Conservation (phyloP, 2,888 invertebrate species). For the Catocala nupta region DNA sequence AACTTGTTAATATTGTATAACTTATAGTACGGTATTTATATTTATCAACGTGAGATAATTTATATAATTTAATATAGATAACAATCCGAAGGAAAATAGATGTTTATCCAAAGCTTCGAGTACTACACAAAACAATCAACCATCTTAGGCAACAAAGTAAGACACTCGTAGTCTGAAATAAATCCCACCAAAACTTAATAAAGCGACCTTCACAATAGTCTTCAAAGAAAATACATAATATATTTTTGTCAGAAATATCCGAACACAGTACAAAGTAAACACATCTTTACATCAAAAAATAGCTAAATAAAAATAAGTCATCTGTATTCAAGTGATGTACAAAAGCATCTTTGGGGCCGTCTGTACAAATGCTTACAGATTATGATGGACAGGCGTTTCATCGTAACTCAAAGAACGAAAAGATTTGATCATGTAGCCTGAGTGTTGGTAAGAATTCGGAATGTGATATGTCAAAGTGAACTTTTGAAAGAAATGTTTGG, state of each 20-base stretch:
- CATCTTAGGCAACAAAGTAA: neutral
- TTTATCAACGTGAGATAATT: too few relatives aligned
- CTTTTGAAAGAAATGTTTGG: slow-evolving; percentile 16
- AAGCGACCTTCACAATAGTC: slow-evolving; percentile 2
- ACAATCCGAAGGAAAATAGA: too few relatives aligned
- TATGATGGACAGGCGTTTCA: slow-evolving; percentile 62
- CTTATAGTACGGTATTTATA: too few relatives aligned
- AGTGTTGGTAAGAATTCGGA: slow-evolving; percentile 36
- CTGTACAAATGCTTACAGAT: slow-evolving; percentile 63
- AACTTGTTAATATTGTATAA: too few relatives aligned
- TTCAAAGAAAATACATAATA: neutral
- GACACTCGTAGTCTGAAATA: neutral
- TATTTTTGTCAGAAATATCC: neutral
- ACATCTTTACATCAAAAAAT: slow-evolving; percentile 37
- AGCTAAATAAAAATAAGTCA: slow-evolving; percentile 50
- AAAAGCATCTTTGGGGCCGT: slow-evolving; percentile 51
- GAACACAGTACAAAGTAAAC: slow-evolving; percentile 20
- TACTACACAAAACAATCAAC: too few relatives aligned
- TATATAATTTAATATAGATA: too few relatives aligned
- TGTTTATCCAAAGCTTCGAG: too few relatives aligned
- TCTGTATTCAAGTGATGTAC: slow-evolving; percentile 52
- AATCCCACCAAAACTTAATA: slow-evolving; percentile 9
- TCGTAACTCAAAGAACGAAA: slow-evolving; percentile 51
- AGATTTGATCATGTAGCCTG: slow-evolving; percentile 46
- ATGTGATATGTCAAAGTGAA: slow-evolving; percentile 47